Evolutionary conservation across 2,888 invertebrate species (phyloP), one percentile per base, ranked within the genome.

Genomic region (Yponomeuta malinellus): DNA sequence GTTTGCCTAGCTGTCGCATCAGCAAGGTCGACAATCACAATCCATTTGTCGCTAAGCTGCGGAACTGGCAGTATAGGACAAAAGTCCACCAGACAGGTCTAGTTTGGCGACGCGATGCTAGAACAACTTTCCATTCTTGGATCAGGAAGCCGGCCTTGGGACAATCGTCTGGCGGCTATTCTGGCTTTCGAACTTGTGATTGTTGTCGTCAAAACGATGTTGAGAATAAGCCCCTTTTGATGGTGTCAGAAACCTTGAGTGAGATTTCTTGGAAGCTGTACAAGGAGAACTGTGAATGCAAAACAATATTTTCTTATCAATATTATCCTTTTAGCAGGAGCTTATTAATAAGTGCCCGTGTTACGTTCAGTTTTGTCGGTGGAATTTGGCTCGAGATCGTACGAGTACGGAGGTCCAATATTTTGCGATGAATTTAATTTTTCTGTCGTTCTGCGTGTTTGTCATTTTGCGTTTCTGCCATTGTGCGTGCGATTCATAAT

Each of bases 41-140:
- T 1, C 43, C 43, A 43, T 5, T 43, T 15, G 52, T 59, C 15
- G 52, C 52, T 59, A 59, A 59, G 15, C 52, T 12, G 43, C 43
- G 52, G 52, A 59, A 59, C 52, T 59, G 5, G 2, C 52, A 6
- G 15, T 59, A 59, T 59, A 15, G 52, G 5, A 59, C 15, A 4
- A 15, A 3, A 5, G 52, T 59, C 15, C 52, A 59, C 52, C 52
- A 59, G 52, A 59, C 15, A 59, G 52, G 52, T 59, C 52, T 15
- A 59, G 15, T 59, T 59, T 59, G 52, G 15, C 12, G 52, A 59
- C 15, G 15, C 52, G 52, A 59, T 59, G 52, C 52, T 59, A 77
- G 80, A 83, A 85, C 90, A 89, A 90, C 90, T 89, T 90, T 90
- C 91, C 86, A 87, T 85, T 86, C 81, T 86, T 88, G 89, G 69